These are phyloP conservation scores for Pristionchus mayeri DNA, from an alignment of 2,888 invertebrate species.

Conservation along the genomic window DNA sequence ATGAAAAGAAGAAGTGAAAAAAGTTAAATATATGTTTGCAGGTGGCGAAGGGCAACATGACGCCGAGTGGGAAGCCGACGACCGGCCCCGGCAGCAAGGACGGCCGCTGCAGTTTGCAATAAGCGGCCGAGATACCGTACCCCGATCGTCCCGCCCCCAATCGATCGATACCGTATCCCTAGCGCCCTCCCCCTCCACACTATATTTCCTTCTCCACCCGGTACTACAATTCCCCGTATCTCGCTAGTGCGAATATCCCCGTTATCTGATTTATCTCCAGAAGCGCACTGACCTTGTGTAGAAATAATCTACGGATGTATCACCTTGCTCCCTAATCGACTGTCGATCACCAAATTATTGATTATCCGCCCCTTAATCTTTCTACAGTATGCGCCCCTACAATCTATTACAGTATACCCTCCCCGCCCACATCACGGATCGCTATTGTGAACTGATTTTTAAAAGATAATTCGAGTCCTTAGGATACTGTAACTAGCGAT, in stretches of 20 bases:
- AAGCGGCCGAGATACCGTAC: conserved; percentile 28
- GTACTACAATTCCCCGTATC: conserved; percentile 3
- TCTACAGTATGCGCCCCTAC: neutral
- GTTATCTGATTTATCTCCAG: neutral
- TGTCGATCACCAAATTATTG: neutral
- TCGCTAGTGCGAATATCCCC: neutral
- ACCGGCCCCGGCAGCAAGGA: neutral
- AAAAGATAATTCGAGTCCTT: neutral
- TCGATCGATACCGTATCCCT: neutral
- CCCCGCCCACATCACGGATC: neutral
- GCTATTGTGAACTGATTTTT: neutral
- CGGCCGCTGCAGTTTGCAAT: conserved; percentile 23
- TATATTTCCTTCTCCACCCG: neutral
- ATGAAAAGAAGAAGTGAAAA: no score
- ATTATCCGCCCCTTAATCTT: neutral
- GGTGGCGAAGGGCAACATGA: conserved; percentile 58
- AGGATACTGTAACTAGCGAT: neutral
- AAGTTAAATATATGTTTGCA: neutral
- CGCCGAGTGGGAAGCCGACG: neutral
- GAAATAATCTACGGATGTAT: neutral
- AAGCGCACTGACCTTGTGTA: neutral
- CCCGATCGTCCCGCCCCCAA: neutral
- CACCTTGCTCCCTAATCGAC: no score
- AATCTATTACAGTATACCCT: conserved; percentile 5
- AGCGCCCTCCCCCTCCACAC: neutral